Base-by-base conservation (phyloP, 1,140 invertebrate species). In the Pristionchus pacificus region DNA sequence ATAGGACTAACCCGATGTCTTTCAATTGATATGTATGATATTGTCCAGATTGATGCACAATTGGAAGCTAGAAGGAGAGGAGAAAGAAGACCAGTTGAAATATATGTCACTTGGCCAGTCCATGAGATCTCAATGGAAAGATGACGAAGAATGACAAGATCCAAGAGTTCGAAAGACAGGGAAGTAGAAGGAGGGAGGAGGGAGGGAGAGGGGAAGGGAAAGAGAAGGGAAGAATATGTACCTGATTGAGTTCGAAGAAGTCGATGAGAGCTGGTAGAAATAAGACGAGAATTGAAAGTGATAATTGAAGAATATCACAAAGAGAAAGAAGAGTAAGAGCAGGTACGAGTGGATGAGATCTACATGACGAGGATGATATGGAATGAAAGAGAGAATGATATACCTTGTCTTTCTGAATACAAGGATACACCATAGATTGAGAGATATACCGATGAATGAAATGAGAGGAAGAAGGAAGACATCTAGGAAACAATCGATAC, bases 11-110 rank as follows among this genome's bases (percentile, higher is more conserved):
- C 80, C 59, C 75, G 60, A 67, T 84, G 77, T 38, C 80, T 71
- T 62, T 84, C 77, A 57, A 81, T 69, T 24, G 81, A 79, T 59
- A 81, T 81, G 68, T 80, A 81, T 49, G 74, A 79, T 65, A 81
- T 81, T 28, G 80, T 81, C 80, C 80, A 81, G 62, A 81, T 81
- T 28, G 79, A 79, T 15, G 80, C 80, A 58, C 79, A 83, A 74
- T 81, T 81, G 14, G 75, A 73, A 27, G 80, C 72, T 14, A 81
- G 63, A 2, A 81, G 69, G 15, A 84, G 77, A 3, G 83, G 83
- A 19, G 80, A 83, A 6, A 81, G 69, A 15, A 72, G 61, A 14
- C 80, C 80, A 2, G 80, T 81, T 2, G 82, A 77, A 13, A 81
- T 27, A 64, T 82, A 81, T 13, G 80, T 81, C 2, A 82, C 28